These are phyloP conservation scores for Alloscopus bannaensis DNA, from an alignment of 2,888 invertebrate genomes.

Conservation along the genomic window DNA sequence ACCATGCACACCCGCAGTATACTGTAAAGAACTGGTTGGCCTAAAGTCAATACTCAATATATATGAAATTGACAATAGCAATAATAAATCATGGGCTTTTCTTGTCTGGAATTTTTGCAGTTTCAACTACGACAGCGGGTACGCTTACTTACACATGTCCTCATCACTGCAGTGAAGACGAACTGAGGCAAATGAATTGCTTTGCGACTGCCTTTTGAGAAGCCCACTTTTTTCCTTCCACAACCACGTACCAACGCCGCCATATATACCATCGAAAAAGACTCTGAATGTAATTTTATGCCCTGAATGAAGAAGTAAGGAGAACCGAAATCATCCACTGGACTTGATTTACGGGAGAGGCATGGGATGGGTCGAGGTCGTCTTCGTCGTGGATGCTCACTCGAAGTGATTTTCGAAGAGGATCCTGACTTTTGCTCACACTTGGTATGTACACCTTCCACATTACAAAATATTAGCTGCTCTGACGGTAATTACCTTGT, in stretches of 20 bases:
- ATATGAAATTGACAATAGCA: conserved; percentile 47
- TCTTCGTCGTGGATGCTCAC: conserved; percentile 73
- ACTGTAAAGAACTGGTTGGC: background rate
- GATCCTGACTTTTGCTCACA: conserved; percentile 73
- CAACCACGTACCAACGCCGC: background rate
- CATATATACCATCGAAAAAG: background rate
- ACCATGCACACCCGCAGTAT: too few relatives aligned
- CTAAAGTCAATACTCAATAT: conserved; percentile 14
- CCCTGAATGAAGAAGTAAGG: background rate
- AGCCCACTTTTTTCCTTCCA: background rate
- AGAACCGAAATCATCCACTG: conserved; percentile 15
- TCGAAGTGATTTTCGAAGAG: conserved; percentile 74
- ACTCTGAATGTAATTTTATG: too few relatives aligned
- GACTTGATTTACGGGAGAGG: conserved; percentile 60
- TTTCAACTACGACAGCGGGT: background rate
- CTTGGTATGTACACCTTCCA: conserved; percentile 65
- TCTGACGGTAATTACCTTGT: conserved; percentile 14
- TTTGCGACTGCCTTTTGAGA: background rate
- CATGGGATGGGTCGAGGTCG: conserved; percentile 73
- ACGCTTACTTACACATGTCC: background rate
- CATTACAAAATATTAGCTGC: conserved; percentile 2
- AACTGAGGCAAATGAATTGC: background rate
- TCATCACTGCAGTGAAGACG: background rate
- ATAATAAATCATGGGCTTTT: conserved; percentile 48
- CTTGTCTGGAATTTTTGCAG: conserved; percentile 48